Evolutionary conservation across 2,888 invertebrate species (phyloP).

Genomic region (Hypsopygia costalis): DNA sequence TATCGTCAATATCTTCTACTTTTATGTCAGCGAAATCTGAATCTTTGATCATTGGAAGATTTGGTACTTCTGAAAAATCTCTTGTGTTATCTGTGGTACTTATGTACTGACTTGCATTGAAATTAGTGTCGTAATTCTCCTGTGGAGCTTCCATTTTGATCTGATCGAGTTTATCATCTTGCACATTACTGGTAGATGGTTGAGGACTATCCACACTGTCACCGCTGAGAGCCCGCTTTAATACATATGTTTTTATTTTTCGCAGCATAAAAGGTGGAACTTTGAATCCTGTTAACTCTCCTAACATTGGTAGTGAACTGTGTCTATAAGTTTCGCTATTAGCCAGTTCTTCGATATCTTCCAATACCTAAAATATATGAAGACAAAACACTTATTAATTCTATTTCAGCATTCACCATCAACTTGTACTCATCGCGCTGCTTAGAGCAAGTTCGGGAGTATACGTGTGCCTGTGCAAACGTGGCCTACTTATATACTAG

Average conservation of each 20-base stretch:
- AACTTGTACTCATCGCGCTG: too few relatives aligned
- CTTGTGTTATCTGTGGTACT: conserved; percentile 53
- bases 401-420: too few relatives aligned
- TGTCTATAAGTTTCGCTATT: conserved; percentile 86
- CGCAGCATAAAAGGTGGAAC: conserved; percentile 87
- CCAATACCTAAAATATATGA: conserved; percentile 76
- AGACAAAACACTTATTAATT: too few relatives aligned
- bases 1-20: conserved; percentile 71
- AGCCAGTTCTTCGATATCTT: conserved; percentile 88
- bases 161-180: conserved; percentile 58
- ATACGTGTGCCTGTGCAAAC: too few relatives aligned
- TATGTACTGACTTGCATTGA: conserved; percentile 63
- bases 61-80: conserved; percentile 58
- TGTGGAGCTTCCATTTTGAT: conserved; percentile 60
- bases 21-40: conserved; percentile 69
- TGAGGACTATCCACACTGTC: conserved; percentile 64
- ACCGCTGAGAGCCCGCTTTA: conserved; percentile 51
- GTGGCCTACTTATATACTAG: too few relatives aligned
- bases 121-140: conserved; percentile 57
- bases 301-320: conserved; percentile 82
- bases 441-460: too few relatives aligned
- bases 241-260: conserved; percentile 86
- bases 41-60: conserved; percentile 46
- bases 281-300: conserved; percentile 87
- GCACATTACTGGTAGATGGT: conserved; percentile 51